These are phyloP conservation scores for Probaryconus sp. DNA, from an alignment of 1,140 invertebrate species.

Conservation along the genomic window DNA sequence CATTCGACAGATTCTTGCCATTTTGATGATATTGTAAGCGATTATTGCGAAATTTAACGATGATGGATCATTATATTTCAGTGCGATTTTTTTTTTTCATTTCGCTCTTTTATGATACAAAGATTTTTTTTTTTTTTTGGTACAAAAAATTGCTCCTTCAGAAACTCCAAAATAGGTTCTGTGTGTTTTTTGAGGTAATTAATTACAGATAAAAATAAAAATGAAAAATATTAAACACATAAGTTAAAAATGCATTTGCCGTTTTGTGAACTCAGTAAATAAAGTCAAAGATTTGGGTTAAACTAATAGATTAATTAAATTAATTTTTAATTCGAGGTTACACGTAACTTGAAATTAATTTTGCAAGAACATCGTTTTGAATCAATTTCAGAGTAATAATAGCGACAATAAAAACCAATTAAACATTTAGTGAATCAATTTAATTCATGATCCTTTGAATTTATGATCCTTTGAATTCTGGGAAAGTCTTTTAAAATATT, in stretches of 20 bases:
- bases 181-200: no score
- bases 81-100: slow-evolving; percentile 19
- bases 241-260: no score
- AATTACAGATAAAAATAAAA: no score
- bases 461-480: no score
- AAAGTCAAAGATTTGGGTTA: slow-evolving; percentile 16
- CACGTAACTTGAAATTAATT: slow-evolving; percentile 18
- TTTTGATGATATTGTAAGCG: slow-evolving; percentile 43
- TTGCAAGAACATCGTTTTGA: neutral
- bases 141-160: no score
- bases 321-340: slow-evolving; percentile 19
- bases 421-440: no score
- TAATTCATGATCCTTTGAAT: no score
- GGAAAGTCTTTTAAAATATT: slow-evolving; percentile 18
- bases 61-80: slow-evolving; percentile 37
- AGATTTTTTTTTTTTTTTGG: no score
- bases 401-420: no score
- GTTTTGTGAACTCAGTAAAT: no score
- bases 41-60: slow-evolving; percentile 40
- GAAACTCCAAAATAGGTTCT: no score
- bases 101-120: neutral
- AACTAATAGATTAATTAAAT: slow-evolving; percentile 19
- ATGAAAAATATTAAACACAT: no score
- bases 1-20: slow-evolving; percentile 47
- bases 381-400: neutral